Percentiles rank a stretch among this genome's conserved stretches.
Evolutionary conservation across 2,888 invertebrate species (phyloP).

Genomic region (Sisyra nigra): DNA sequence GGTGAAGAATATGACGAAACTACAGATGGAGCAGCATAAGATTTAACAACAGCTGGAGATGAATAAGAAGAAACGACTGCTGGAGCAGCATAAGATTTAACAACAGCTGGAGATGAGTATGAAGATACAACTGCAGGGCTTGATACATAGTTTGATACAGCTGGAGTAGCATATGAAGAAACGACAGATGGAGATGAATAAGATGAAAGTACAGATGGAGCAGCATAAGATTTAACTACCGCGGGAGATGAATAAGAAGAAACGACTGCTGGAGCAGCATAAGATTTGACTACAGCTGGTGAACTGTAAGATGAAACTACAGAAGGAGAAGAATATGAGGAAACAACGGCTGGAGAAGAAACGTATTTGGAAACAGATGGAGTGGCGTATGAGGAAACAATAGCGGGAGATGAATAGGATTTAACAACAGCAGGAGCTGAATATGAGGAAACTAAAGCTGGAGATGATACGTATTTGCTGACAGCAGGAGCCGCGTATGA

Average conservation of each 20-base stretch:
- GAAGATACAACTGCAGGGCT: slow-evolving; percentile 8
- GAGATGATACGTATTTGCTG: slow-evolving; percentile 6
- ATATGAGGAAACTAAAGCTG: slow-evolving; percentile 9
- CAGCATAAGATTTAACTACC: slow-evolving; percentile 20
- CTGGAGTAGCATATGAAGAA: slow-evolving; percentile 8
- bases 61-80: slow-evolving; percentile 6
- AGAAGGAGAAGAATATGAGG: slow-evolving; percentile 8
- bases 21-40: slow-evolving; percentile 16
- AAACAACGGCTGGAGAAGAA: slow-evolving; percentile 6
- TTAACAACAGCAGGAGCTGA: slow-evolving; percentile 6
- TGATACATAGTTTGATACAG: slow-evolving; percentile 23
- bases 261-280: slow-evolving; percentile 17
- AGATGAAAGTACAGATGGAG: slow-evolving; percentile 22
- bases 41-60: slow-evolving; percentile 13
- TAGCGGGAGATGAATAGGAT: slow-evolving; percentile 8
- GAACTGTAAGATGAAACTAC: slow-evolving; percentile 8
- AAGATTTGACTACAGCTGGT: slow-evolving; percentile 9
- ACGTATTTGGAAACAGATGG: slow-evolving; percentile 10
- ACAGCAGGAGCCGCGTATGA: slow-evolving; percentile 10
- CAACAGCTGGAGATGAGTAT: slow-evolving; percentile 9
- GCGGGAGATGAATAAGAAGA: neutral
- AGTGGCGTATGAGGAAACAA: slow-evolving; percentile 20
- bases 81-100: slow-evolving; percentile 9
- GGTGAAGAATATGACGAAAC: slow-evolving; percentile 24
- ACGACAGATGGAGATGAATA: slow-evolving; percentile 10